A percentile compares a stretch with the other conserved stretches of the same genome.
phyloP scores from a whole-genome alignment of 2,113 vertebrate genomes.

The Abramis brama region DNA sequence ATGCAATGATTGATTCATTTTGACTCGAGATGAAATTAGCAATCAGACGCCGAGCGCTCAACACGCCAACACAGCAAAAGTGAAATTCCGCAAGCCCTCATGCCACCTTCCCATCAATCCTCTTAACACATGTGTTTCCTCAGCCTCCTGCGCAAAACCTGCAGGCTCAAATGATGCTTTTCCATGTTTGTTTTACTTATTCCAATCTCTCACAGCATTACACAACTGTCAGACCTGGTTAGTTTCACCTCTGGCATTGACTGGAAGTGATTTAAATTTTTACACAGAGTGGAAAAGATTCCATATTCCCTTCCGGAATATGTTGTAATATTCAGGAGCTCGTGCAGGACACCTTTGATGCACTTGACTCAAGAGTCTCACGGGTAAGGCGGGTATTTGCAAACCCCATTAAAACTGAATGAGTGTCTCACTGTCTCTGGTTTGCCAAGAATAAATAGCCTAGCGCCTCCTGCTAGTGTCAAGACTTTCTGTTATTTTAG shows the following conservation, averaged over 20 bases:
- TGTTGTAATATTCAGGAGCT: constrained; percentile 39
- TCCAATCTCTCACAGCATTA: constrained; percentile 15
- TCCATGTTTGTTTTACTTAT: constrained; percentile 35
- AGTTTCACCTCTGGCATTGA: not conserved
- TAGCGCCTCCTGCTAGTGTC: not conserved
- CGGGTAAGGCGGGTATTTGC: constrained; percentile 33
- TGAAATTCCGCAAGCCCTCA: constrained; percentile 24
- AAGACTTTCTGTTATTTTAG: not conserved
- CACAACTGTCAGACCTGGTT: constrained; percentile 9
- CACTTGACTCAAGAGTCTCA: constrained; percentile 45
- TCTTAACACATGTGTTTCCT: constrained; percentile 30
- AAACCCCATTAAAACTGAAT: constrained; percentile 53
- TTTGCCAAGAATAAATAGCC: not conserved
- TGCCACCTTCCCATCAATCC: constrained; percentile 36
- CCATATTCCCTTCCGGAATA: constrained; percentile 16
- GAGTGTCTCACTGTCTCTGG: constrained; percentile 27
- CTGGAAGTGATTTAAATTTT: constrained; percentile 23
- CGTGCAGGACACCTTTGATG: constrained; percentile 34
- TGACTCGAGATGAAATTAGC: constrained; percentile 29
- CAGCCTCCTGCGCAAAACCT: constrained; percentile 16
- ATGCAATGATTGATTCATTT: constrained; percentile 8
- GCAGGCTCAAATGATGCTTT: not conserved
- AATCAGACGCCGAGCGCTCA: not conserved
- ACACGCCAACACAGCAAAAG: constrained; percentile 41
- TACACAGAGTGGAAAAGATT: constrained; percentile 7